Conservation (phyloP, 2,113 vertebrate genomes). For the Nestor notabilis region DNA sequence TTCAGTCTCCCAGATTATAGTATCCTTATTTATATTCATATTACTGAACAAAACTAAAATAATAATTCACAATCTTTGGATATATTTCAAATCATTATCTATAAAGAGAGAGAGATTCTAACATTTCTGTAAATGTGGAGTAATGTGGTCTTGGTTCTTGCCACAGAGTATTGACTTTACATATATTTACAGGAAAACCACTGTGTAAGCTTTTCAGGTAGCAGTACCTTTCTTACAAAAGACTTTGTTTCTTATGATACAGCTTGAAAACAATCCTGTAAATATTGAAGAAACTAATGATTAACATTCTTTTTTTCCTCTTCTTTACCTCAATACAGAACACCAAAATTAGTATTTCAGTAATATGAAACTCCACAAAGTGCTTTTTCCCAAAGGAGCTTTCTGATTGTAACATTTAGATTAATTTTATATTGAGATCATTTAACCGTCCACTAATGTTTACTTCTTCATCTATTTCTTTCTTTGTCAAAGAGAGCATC, state of each 20-base stretch:
- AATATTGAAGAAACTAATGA: not conserved
- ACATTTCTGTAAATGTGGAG: not conserved
- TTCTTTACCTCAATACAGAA: not conserved
- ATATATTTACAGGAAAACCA: not conserved
- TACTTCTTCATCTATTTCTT: not conserved
- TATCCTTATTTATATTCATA: not conserved
- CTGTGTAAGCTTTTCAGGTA: not conserved
- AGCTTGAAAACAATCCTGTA: not conserved
- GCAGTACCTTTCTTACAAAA: not conserved
- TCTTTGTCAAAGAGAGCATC: not conserved
- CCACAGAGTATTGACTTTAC: not conserved
- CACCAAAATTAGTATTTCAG: not conserved
- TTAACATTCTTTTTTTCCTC: not conserved
- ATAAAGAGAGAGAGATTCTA: not conserved
- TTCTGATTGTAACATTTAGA: not conserved
- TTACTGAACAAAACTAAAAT: not conserved
- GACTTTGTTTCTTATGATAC: not conserved
- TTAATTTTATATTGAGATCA: not conserved
- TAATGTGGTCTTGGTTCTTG: not conserved
- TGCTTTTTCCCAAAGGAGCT: not conserved
- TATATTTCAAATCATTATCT: not conserved
- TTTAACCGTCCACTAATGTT: not conserved
- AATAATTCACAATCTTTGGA: not conserved
- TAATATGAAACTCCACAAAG: not conserved
- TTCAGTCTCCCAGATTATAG: not conserved